phyloP scores from a whole-genome alignment of 1,140 invertebrate genomes.

The Musca domestica region DNA sequence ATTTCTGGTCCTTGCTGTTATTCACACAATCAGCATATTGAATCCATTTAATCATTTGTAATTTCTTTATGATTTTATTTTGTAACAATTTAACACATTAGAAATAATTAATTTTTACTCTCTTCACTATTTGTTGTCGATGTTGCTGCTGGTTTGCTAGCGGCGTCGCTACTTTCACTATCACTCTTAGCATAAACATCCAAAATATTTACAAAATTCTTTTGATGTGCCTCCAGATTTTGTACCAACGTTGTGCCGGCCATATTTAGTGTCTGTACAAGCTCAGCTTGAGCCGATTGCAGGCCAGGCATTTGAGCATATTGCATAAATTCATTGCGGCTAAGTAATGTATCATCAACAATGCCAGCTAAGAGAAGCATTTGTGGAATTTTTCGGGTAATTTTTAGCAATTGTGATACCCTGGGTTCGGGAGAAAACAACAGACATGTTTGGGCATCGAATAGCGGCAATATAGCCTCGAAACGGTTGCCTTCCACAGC shows the following conservation, averaged over 20 bases:
- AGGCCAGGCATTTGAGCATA: conserved; percentile 65
- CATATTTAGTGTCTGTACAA: conserved; percentile 65
- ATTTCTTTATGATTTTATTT: background rate
- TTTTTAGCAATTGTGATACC: conserved; percentile 59
- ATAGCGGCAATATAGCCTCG: conserved; percentile 60
- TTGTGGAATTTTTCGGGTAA: conserved; percentile 63
- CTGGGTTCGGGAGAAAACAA: conserved; percentile 65
- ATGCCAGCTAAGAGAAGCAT: conserved; percentile 67
- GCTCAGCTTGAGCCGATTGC: conserved; percentile 59
- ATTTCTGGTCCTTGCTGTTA: no score
- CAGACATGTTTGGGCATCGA: conserved; percentile 59
- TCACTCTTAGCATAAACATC: conserved; percentile 57
- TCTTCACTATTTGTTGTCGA: background rate
- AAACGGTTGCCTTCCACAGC: conserved; percentile 64
- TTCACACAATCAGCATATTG: no score
- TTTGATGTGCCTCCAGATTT: conserved; percentile 68
- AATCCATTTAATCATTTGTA: no score
- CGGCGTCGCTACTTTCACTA: conserved; percentile 23
- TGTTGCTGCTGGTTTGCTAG: background rate
- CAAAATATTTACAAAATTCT: conserved; percentile 63
- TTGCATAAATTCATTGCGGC: conserved; percentile 63
- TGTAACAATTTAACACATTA: background rate
- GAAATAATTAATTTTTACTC: background rate
- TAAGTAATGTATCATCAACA: conserved; percentile 65
- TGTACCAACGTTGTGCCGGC: conserved; percentile 62